Evolutionary conservation across 2,113 vertebrate genomes (phyloP).

Genomic region (Scophthalmus maximus): DNA sequence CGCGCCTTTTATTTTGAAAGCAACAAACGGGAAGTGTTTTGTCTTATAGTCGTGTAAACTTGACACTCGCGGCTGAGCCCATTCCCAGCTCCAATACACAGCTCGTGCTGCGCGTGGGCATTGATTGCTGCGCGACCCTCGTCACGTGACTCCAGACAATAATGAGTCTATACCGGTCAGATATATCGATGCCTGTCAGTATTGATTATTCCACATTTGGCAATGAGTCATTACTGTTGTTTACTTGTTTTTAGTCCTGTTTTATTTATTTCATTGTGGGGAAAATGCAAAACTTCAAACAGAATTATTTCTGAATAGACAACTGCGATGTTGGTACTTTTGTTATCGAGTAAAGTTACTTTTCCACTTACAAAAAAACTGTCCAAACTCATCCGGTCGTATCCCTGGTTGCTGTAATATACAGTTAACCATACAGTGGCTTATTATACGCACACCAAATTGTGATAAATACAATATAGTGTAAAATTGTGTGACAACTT

Average conservation of each 20-base stretch:
- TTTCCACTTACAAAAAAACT: no score
- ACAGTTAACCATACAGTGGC: no score
- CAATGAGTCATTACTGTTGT: neutral
- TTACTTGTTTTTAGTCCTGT: neutral
- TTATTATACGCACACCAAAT: no score
- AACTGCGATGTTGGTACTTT: neutral
- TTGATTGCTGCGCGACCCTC: no score
- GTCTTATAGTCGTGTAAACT: fast-evolving
- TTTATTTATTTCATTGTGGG: neutral
- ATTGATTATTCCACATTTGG: constrained; percentile 15
- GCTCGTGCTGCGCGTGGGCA: no score
- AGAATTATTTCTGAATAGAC: neutral
- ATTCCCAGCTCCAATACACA: no score
- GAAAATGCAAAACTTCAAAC: no score
- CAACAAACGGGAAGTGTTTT: fast-evolving
- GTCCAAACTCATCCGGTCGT: no score
- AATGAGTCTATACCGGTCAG: neutral
- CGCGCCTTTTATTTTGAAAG: constrained; percentile 52
- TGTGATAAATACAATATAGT: no score
- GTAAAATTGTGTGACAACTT: no score
- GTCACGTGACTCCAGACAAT: constrained; percentile 66
- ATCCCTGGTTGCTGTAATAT: no score
- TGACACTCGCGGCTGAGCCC: constrained; percentile 16
- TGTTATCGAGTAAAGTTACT: no score
- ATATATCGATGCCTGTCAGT: neutral